Percentiles rank a stretch among this genome's conserved stretches.
phyloP scores from a whole-genome alignment of 2,113 vertebrate species.

The Otolemur garnettii region DNA sequence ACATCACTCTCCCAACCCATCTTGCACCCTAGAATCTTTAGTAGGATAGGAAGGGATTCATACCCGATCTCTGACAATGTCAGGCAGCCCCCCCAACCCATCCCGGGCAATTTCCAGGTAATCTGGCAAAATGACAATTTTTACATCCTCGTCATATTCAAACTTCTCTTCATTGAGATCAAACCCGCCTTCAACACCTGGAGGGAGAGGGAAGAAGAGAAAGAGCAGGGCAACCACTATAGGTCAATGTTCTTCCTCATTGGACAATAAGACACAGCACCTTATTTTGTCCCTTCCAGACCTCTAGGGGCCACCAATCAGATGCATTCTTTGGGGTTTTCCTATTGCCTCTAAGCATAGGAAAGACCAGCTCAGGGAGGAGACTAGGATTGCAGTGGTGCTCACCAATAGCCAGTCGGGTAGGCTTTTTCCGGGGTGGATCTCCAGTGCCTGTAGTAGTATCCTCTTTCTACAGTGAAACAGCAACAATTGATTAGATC shows the following conservation, averaged over 20 bases:
- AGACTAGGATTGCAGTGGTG: rapidly evolving
- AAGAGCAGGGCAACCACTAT: rapidly evolving
- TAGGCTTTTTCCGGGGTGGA: constrained; percentile 98
- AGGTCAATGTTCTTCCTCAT: background rate
- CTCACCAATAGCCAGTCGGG: constrained; percentile 97
- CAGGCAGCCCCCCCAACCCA: constrained; percentile 92
- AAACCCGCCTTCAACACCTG: constrained; percentile 98
- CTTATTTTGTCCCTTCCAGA: background rate
- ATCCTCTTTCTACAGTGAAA: constrained; percentile 90
- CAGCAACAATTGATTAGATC: background rate
- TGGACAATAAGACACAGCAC: too few relatives aligned
- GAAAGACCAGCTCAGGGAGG: background rate
- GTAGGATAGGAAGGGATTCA: constrained; percentile 37
- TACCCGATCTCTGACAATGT: constrained; percentile 97
- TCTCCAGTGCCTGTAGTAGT: constrained; percentile 93
- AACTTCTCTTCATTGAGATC: constrained; percentile 95
- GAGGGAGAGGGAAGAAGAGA: background rate
- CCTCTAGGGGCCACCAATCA: background rate
- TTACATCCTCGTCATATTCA: constrained; percentile 96
- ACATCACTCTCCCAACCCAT: background rate
- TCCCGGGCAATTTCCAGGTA: constrained; percentile 95
- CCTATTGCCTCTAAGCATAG: background rate
- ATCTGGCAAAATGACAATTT: constrained; percentile 97
- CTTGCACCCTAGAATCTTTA: background rate
- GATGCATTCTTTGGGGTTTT: background rate